Conservation (phyloP, 2,113 vertebrate genomes). For the Chionomys nivalis region DNA sequence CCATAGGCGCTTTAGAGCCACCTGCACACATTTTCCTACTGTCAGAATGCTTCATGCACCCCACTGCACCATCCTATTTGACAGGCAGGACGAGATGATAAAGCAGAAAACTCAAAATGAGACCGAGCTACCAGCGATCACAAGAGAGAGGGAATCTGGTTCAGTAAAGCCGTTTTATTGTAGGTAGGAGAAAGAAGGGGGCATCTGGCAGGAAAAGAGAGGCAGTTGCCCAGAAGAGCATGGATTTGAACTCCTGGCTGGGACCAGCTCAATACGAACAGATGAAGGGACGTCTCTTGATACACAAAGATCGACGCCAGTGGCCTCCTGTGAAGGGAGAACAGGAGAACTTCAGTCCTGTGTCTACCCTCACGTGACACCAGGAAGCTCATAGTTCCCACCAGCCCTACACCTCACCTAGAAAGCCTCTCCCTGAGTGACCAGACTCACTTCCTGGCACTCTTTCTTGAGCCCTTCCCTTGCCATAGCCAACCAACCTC, state of each 20-base stretch:
- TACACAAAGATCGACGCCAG: accelerated
- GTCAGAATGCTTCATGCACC: background rate
- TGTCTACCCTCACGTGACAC: background rate
- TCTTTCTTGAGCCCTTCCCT: background rate
- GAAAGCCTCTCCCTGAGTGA: background rate
- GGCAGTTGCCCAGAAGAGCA: background rate
- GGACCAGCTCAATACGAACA: slow-evolving; percentile 28
- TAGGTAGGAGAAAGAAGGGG: background rate
- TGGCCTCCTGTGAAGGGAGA: background rate
- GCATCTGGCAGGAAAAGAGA: background rate
- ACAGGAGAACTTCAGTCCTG: background rate
- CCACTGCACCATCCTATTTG: background rate
- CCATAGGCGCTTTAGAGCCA: accelerated
- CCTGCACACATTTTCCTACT: background rate
- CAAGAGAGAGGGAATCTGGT: background rate
- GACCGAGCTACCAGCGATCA: background rate
- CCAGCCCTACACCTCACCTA: background rate
- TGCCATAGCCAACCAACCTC: background rate
- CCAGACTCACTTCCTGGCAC: background rate
- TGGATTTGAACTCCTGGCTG: background rate
- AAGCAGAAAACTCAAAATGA: too few relatives aligned
- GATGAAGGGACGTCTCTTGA: accelerated
- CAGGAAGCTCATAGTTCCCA: too few relatives aligned
- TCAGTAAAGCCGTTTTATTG: slow-evolving; percentile 42
- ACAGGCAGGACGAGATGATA: background rate